Evolutionary conservation across 2,797 vertebrate species (phyloP).

Genomic region (Lacerta viridis): DNA sequence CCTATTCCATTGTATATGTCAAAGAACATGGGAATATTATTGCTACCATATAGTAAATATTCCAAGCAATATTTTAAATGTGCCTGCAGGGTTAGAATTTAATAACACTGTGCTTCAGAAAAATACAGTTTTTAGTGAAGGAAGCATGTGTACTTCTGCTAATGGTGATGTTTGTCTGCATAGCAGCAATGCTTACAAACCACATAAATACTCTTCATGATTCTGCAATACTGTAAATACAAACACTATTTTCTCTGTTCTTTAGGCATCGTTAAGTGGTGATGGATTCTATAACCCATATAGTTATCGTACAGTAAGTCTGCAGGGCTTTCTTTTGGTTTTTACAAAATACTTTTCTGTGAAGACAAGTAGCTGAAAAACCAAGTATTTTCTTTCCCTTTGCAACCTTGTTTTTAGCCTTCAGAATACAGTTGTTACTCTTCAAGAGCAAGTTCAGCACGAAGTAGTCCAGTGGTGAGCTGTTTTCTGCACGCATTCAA

Average conservation of each 20-base stretch:
- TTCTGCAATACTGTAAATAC: conserved; percentile 36
- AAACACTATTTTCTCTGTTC: conserved; percentile 64
- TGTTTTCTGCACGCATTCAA: conserved; percentile 57
- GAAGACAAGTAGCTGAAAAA: conserved; percentile 37
- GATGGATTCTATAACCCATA: conserved; percentile 86
- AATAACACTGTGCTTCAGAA: neutral
- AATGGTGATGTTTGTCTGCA: neutral
- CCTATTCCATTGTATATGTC: neutral
- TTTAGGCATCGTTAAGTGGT: conserved; percentile 87
- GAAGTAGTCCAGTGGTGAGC: conserved; percentile 95
- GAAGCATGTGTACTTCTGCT: neutral
- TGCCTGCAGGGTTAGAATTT: neutral
- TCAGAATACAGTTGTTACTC: conserved; percentile 94
- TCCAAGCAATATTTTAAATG: neutral
- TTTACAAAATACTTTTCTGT: conserved; percentile 44
- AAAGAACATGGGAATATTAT: neutral
- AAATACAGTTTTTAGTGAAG: neutral
- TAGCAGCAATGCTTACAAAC: neutral
- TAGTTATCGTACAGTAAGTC: conserved; percentile 91
- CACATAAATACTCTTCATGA: conserved; percentile 23
- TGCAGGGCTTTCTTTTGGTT: conserved; percentile 38
- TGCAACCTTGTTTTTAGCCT: conserved; percentile 84
- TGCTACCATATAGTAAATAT: neutral
- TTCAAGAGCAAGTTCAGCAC: conserved; percentile 90
- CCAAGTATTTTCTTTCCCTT: conserved; percentile 61